Evolutionary conservation across 2,113 vertebrate species (phyloP), one percentile per base, ranked within the genome.

Genomic region (Halichoerus grypus): DNA sequence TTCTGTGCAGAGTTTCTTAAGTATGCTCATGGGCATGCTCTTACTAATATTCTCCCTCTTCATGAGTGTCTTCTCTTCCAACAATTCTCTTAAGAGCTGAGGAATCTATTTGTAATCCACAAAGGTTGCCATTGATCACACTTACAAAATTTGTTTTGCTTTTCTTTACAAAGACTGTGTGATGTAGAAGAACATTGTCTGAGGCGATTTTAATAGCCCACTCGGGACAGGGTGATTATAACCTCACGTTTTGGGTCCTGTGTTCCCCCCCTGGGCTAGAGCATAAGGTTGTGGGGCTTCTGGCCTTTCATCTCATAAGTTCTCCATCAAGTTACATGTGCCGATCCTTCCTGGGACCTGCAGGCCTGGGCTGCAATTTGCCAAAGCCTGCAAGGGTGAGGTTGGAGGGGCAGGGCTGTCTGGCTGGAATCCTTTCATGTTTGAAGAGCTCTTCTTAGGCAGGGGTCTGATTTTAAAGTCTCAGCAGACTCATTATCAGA

Each of bases 11-110:
- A 42, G 39, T 59, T 33, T 9, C 12, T 14, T 42, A 80, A 49
- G 9, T 1, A 3, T 0, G 15, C 36, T 14, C 24, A 12, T 1
- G 0, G 14, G 28, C 7, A 0, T 19, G 59, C 3, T n/a, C 55
- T 67, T 53, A 1, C 12, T 18, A 1, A n/a, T 13, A 3, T 9
- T 28, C 65, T 49, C 24, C 16, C 3, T 71, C 53, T 51, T 57
- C 14, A 1, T 16, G 15, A 22, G 7, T 2, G 19, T 16, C 0
- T 13, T 21, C n/a, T 31, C 24, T 69, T 2, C 12, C 61, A 26
- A 4, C 21, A 10, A 5, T 53, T 84, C 82, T 61, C 42, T 65
- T 42, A 80, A 84, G 90, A 63, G 22, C 33, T 14, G 12, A 85
- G 31, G 26, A 31, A 22, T 86, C 59, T 33, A 18, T 67, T 67